Evolutionary conservation across 2,113 vertebrate genomes (phyloP), one percentile per base, ranked within the genome.

Genomic region (Chionomys nivalis): DNA sequence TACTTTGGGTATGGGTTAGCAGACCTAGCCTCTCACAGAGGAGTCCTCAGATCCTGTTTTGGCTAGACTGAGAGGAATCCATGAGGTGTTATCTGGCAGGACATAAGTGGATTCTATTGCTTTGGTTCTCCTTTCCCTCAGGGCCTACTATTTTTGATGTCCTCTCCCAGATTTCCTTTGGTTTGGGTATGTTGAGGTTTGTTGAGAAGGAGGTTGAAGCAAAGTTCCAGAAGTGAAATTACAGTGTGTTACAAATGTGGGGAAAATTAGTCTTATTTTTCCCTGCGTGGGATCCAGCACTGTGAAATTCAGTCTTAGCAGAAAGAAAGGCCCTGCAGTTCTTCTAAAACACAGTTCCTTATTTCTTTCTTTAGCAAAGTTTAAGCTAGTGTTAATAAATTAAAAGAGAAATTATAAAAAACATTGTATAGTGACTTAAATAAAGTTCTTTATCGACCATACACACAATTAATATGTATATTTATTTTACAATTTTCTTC

Each of bases 371-470:
- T 98, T 97, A 98, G 96, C 96, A 90, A 96, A 94, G 95, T 98
- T 97, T 95, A 98, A 95, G 58, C 90, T 96, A 97, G 97, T 86
- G 95, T 97, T 97, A 97, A 97, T 98, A 98, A 98, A 98, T 97
- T 98, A 92, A 91, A 95, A 97, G 95, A 97, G 81, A 98, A 97
- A 77, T 97, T n/a, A n/a, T n/a, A n/a, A n/a, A n/a, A n/a, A n/a
- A 12, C 8, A 61, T 65, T 87, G 31, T 87, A 86, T 89, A 79
- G 14, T 76, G 44, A 89, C 13, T 36, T 26, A 65, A 83, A 68
- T 7, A 23, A 77, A 82, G 77, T 7, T 0, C 11, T 94, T 88
- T 75, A 44, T n/a, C 76, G 88, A 88, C 33, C 12, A 36, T 36
- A 91, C 13, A 92, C 4, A 63, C 36, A 55, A 81, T 65, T 39